phyloP scores from a whole-genome alignment of 2,797 vertebrate genomes.

The Bryconaethiops microstoma region DNA sequence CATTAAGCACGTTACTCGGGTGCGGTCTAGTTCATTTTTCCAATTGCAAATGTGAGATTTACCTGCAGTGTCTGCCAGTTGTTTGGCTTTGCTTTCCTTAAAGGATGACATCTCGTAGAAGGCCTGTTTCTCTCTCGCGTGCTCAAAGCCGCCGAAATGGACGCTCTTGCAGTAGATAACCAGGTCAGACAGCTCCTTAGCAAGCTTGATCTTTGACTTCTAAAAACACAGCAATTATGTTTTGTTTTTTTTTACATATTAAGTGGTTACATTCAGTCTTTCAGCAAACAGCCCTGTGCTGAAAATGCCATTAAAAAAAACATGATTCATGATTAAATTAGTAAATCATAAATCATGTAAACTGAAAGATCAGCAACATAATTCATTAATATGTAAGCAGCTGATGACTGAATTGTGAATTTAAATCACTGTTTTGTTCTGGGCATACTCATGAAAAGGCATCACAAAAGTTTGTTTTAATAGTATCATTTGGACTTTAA shows the following conservation, averaged over 20 bases:
- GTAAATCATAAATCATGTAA: no score
- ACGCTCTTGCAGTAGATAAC: constrained; percentile 97
- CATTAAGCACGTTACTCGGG: no score
- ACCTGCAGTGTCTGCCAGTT: constrained; percentile 87
- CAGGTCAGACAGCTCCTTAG: constrained; percentile 87
- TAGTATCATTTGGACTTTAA: background rate
- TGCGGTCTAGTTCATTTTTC: no score
- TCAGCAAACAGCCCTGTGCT: background rate
- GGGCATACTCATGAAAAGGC: no score
- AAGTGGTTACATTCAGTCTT: background rate
- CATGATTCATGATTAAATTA: no score
- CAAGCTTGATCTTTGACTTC: constrained; percentile 89
- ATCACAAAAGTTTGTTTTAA: background rate
- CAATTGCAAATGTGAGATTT: background rate
- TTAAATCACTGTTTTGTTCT: no score
- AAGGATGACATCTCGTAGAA: constrained; percentile 95
- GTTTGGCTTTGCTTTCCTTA: constrained; percentile 86
- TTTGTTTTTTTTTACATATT: background rate
- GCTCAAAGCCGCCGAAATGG: constrained; percentile 87
- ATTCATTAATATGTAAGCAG: no score
- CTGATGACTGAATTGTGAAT: no score
- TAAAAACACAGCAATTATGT: constrained; percentile 52
- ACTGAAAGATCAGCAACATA: no score
- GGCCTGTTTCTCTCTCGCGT: constrained; percentile 74
- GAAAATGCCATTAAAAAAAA: no score